Evolutionary conservation across 53 echinoderm and acorn worm species (phyloP).

Genomic region (Mesocentrotus franciscanus): DNA sequence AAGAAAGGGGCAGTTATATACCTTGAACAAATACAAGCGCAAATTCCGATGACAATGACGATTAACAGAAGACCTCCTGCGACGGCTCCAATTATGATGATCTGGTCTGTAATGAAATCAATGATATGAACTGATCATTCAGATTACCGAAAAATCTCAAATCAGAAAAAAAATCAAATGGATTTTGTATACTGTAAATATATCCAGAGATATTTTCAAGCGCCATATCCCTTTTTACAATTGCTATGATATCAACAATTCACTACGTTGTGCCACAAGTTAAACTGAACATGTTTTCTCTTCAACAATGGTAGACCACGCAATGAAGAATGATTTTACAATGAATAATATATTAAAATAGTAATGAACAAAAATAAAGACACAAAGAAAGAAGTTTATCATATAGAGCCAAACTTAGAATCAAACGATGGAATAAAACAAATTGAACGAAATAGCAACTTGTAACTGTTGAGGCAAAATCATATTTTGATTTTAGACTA

Average conservation of each 20-base stretch:
- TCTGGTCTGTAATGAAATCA: not conserved
- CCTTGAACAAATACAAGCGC: slow-evolving; percentile 45
- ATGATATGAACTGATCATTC: not conserved
- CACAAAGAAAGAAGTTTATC: not conserved
- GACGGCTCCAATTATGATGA: slow-evolving; percentile 24
- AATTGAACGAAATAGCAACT: not conserved
- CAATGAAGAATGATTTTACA: no score
- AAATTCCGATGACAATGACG: not conserved
- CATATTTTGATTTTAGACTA: not conserved
- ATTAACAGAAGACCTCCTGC: not conserved
- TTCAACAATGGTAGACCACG: no score
- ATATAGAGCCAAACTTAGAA: not conserved
- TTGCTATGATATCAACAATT: not conserved
- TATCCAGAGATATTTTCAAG: not conserved
- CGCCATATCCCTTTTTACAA: not conserved
- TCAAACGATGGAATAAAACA: not conserved
- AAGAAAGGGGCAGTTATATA: not conserved
- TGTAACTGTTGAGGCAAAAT: not conserved
- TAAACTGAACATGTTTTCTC: no score
- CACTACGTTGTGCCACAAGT: no score
- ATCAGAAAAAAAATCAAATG: not conserved
- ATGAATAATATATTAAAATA: no score
- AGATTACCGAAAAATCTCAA: not conserved
- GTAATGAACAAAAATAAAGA: not conserved
- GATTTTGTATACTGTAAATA: not conserved